phyloP scores from a whole-genome alignment of 2,113 vertebrate genomes.

The Terrapene triunguis region DNA sequence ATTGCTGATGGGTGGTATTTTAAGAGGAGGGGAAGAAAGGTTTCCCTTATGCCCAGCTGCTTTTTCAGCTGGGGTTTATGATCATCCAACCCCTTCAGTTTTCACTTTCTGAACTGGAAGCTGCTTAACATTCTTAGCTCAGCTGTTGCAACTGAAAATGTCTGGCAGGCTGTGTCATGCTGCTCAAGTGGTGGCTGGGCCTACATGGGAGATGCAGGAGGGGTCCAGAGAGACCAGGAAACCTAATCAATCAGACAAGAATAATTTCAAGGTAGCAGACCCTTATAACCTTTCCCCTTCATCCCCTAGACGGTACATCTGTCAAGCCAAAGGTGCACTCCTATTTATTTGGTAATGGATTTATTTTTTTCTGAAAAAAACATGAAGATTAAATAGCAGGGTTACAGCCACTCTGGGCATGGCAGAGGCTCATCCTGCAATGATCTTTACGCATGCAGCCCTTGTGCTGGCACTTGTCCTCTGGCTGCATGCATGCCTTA shows the following conservation, averaged over 20 bases:
- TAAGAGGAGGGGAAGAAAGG: not conserved
- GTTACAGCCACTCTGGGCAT: not conserved
- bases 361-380: not conserved
- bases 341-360: not conserved
- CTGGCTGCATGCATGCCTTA: fast-evolving
- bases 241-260: slow-evolving; percentile 63
- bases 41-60: not conserved
- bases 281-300: not conserved
- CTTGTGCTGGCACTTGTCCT: not conserved
- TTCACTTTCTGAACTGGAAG: not conserved
- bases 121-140: not conserved
- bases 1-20: not conserved
- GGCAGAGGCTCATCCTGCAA: not conserved
- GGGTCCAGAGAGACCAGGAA: slow-evolving; percentile 47
- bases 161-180: too few species aligned
- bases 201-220: not conserved
- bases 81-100: not conserved
- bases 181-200: not conserved
- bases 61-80: slow-evolving; percentile 16
- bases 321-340: not conserved
- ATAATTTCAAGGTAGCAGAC: not conserved
- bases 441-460: not conserved
- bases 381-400: not conserved
- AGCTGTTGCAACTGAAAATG: too few species aligned
- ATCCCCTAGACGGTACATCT: not conserved